These are phyloP conservation scores for Calliphora vomitoria DNA, from an alignment of 2,888 invertebrate species.

Conservation along the genomic window DNA sequence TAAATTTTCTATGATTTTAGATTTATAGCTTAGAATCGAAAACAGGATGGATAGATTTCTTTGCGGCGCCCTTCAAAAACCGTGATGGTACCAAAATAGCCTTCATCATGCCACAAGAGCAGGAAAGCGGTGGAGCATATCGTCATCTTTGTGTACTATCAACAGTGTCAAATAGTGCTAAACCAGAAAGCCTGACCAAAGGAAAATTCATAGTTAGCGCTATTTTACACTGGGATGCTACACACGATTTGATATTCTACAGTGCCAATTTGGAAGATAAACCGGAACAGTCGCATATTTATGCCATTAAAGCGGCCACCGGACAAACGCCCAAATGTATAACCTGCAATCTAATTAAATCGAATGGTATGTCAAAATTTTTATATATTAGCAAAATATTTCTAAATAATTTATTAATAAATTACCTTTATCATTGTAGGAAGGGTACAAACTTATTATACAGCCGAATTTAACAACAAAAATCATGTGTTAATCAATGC, in stretches of 20 bases:
- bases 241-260: conserved; percentile 90
- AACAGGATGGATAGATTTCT: conserved; percentile 92
- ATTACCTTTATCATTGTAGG: conserved; percentile 67
- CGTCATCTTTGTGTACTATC: conserved; percentile 88
- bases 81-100: conserved; percentile 89
- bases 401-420: too few relatives aligned
- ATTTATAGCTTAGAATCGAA: conserved; percentile 80
- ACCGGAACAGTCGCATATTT: conserved; percentile 92
- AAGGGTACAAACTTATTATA: conserved; percentile 82
- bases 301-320: conserved; percentile 87
- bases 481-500: conserved; percentile 91
- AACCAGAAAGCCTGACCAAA: conserved; percentile 85
- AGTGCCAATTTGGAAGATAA: conserved; percentile 91
- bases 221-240: conserved; percentile 90
- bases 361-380: conserved; percentile 76
- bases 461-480: conserved; percentile 89
- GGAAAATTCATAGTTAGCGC: conserved; percentile 90
- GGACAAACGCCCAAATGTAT: conserved; percentile 87
- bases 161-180: conserved; percentile 80
- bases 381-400: too few relatives aligned
- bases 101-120: conserved; percentile 89
- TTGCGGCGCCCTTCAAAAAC: conserved; percentile 89
- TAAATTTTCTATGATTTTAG: conserved; percentile 67
- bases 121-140: conserved; percentile 86
- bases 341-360: conserved; percentile 87